A percentile compares a stretch with the other conserved stretches of the same genome.
Evolutionary conservation across 2,888 invertebrate genomes (phyloP).

Genomic region (Marasmarcha lunaedactyla): DNA sequence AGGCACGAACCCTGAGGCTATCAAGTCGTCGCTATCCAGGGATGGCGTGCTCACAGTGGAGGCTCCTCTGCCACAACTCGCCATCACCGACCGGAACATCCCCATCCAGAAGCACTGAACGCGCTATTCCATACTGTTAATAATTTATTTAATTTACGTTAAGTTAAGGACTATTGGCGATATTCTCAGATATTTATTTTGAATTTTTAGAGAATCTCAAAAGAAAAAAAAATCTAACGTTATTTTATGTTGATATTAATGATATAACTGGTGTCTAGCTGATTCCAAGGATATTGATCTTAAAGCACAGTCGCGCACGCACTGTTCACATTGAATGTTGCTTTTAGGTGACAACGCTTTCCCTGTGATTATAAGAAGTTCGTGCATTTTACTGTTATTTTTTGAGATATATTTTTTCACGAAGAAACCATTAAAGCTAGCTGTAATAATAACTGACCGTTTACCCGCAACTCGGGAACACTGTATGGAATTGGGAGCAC

Average conservation of each 20-base stretch:
- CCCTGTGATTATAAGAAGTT: constrained; percentile 41
- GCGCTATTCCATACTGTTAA: constrained; percentile 67
- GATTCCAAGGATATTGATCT: constrained; percentile 21
- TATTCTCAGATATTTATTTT: constrained; percentile 49
- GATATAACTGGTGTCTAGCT: constrained; percentile 34
- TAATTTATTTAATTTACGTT: constrained; percentile 67
- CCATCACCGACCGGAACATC: constrained; percentile 84
- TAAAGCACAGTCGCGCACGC: constrained; percentile 32
- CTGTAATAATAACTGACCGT: constrained; percentile 10
- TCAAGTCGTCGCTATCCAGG: constrained; percentile 95
- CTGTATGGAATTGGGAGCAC: constrained; percentile 1
- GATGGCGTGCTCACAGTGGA: constrained; percentile 97
- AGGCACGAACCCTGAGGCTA: constrained; percentile 95
- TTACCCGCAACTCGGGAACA: neutral
- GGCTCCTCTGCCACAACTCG: constrained; percentile 92
- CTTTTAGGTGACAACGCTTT: constrained; percentile 41
- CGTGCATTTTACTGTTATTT: constrained; percentile 34
- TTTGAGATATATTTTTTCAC: constrained; percentile 27
- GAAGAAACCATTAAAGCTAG: neutral
- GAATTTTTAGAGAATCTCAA: constrained; percentile 63
- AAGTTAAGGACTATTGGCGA: constrained; percentile 53
- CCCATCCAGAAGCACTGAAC: constrained; percentile 77
- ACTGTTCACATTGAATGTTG: constrained; percentile 31
- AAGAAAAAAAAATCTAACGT: constrained; percentile 32
- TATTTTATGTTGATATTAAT: constrained; percentile 25